A percentile compares a stretch with the other conserved stretches of the same genome.
Evolutionary conservation across 2,888 invertebrate species (phyloP).

Genomic region (Himalopsyche japonica): DNA sequence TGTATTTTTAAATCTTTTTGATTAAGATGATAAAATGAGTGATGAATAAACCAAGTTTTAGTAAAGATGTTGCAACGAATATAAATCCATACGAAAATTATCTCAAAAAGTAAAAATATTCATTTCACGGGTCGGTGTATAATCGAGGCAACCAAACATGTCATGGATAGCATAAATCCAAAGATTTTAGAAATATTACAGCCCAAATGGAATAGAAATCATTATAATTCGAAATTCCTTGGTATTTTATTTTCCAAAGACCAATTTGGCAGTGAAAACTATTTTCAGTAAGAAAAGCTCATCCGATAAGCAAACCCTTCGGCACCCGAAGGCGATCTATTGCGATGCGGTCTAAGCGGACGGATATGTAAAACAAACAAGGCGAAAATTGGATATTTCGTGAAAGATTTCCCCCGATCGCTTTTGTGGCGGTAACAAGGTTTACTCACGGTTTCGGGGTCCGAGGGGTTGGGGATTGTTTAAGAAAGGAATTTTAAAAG

Average conservation of each 20-base stretch:
- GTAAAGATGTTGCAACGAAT: no score
- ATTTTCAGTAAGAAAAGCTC: conserved; percentile 6
- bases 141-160: no score
- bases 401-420: conserved; percentile 30
- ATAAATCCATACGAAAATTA: no score
- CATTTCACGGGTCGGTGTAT: no score
- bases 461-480: not conserved
- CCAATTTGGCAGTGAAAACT: not conserved
- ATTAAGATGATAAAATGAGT: no score
- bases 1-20: no score
- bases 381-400: conserved; percentile 39
- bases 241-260: not conserved
- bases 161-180: no score
- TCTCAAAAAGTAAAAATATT: no score
- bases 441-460: conserved; percentile 3
- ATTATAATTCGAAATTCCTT: not conserved
- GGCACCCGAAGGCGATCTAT: conserved; percentile 24
- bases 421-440: conserved; percentile 14
- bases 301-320: conserved; percentile 32
- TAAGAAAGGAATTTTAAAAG: not conserved
- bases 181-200: no score
- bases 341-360: conserved; percentile 12
- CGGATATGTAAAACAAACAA: conserved; percentile 40
- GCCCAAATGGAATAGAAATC: no score
- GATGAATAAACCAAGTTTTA: no score